These are phyloP conservation scores for Hyperoplus lanceolatus DNA, from an alignment of 2,797 vertebrate genomes.

Conservation along the genomic window DNA sequence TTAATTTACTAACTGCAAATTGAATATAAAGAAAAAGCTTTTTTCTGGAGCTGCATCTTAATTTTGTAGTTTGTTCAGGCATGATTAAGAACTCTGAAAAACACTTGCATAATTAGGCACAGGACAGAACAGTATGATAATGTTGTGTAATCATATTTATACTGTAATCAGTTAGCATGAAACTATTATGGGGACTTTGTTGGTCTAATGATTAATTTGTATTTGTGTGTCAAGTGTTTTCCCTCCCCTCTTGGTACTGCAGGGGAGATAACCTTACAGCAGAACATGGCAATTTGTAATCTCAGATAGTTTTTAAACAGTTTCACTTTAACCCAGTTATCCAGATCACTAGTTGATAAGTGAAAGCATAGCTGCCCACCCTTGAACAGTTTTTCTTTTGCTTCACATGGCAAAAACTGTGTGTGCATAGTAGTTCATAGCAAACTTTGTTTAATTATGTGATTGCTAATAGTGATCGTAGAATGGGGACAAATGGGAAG, in stretches of 20 bases:
- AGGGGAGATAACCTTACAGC: not conserved
- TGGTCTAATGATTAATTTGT: no score
- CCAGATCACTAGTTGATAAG: not conserved
- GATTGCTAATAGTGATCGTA: not conserved
- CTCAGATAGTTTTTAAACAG: not conserved
- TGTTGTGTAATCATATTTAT: not conserved
- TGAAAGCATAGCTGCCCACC: not conserved
- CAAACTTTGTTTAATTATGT: no score
- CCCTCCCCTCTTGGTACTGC: not conserved
- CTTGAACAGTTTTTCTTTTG: not conserved
- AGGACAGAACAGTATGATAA: not conserved
- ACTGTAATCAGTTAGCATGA: not conserved
- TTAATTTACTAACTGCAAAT: not conserved
- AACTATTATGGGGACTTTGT: no score
- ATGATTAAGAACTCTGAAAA: no score
- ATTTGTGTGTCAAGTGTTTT: no score
- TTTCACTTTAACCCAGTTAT: slow-evolving; percentile 5
- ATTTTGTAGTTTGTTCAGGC: not conserved
- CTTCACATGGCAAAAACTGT: not conserved
- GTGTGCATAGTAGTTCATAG: not conserved
- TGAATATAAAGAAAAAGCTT: not conserved
- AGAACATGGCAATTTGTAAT: not conserved
- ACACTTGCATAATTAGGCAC: not conserved
- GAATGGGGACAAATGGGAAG: not conserved
- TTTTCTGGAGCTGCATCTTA: not conserved